Base-by-base conservation (phyloP, 2,113 vertebrate species). In the Edolisoma coerulescens region DNA sequence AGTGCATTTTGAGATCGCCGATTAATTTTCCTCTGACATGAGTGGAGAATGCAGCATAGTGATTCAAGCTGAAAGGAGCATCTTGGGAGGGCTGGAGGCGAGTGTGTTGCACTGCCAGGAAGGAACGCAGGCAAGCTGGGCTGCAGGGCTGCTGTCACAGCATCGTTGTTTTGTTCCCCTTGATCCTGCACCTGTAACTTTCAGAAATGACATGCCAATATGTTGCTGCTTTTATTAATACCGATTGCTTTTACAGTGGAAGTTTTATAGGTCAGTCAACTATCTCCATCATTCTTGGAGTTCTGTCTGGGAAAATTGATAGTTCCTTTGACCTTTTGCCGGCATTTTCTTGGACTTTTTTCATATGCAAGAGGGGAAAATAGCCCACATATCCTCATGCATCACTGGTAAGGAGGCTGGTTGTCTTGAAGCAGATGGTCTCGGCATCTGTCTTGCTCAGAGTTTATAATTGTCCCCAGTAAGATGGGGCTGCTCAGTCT, bases 371-470 rank as follows among this genome's bases (percentile, higher is more conserved):
- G 83, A 85, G 39, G 24, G 63, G 54, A 47, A 83, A 54, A 37
- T 86, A 70, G 64, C 79, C 82, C 75, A 76, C 85, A 4, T 76
- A 71, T 15, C 68, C 60, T 80, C 23, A 0, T 49, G 79, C 75
- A 68, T 32, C 60, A 28, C 59, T 93, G 88, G 39, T 74, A 52
- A 92, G 91, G 33, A 70, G 80, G 60, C 91, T 69, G 80, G 15
- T 52, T 84, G 7, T 75, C 75, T 77, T 63, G 52, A 86, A 92
- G 79, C 95, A 95, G 92, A 95, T 96, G 92, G 90, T 77, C 85
- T 84, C 70, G 75, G 79, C 92, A 93, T 96, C 92, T 95, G 92
- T 71, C 92, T 83, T 83, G 80, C 60, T 60, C 71, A 32, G 82
- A 80, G 67, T 80, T 90, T 67, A 32, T 92, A 90, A 74, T 6